These are phyloP conservation scores for Archilochus colubris DNA, from an alignment of 2,113 vertebrate species.

Conservation along the genomic window DNA sequence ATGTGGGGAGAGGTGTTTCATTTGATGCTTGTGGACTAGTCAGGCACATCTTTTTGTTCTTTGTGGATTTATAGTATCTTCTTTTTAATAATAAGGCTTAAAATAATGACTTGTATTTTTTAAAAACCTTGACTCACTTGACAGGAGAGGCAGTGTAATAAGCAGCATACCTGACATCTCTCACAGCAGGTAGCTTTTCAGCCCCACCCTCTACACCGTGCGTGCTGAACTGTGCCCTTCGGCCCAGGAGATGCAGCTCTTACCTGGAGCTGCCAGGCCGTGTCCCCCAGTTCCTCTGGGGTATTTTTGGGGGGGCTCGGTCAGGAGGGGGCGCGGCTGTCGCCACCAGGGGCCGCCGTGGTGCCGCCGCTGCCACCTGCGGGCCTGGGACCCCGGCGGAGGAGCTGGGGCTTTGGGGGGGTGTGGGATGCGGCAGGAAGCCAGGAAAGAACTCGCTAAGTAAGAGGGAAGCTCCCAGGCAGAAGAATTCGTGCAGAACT, in stretches of 20 bases:
- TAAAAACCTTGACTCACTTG: accelerated
- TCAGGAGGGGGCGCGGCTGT: too few relatives aligned
- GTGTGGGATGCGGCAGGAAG: accelerated
- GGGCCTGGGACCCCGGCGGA: too few relatives aligned
- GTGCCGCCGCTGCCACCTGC: too few relatives aligned
- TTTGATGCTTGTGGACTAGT: too few relatives aligned
- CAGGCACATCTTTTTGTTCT: not conserved
- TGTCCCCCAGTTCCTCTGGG: accelerated
- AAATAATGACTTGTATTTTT: not conserved
- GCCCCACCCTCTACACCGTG: not conserved
- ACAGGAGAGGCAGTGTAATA: accelerated
- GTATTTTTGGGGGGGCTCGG: too few relatives aligned
- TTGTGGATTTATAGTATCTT: not conserved
- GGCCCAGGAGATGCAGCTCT: not conserved
- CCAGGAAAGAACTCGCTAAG: accelerated
- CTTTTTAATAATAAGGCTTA: not conserved
- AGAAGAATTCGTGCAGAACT: accelerated
- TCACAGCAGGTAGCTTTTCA: accelerated
- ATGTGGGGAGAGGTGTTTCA: accelerated
- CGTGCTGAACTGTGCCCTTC: accelerated
- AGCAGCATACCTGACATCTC: accelerated
- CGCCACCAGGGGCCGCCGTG: constrained; percentile 10
- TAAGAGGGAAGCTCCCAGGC: accelerated
- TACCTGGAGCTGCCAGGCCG: not conserved
- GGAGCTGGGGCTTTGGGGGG: not conserved